Percentiles rank a stretch among this genome's conserved stretches.
Conservation (phyloP, 2,797 vertebrate species). For the Okamejei kenojei region DNA sequence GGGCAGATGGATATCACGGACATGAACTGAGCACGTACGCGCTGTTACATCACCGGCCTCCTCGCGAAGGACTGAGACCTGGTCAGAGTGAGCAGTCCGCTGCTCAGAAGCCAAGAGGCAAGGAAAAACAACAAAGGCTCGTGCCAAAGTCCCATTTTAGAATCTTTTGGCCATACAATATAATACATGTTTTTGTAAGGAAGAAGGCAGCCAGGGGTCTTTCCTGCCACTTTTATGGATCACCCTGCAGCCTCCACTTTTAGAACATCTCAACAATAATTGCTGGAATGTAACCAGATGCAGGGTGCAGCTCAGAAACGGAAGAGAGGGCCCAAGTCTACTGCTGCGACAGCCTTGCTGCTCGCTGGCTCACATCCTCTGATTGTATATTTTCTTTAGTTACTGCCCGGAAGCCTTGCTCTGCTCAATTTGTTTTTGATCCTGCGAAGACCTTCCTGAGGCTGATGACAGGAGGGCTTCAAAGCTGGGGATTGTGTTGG, state of each 20-base stretch:
- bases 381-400: constrained; percentile 74
- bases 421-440: constrained; percentile 68
- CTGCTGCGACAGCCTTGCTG: constrained; percentile 60
- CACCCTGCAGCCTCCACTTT: constrained; percentile 62
- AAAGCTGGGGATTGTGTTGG: constrained; percentile 61
- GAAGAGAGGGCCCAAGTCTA: constrained; percentile 60
- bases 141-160: constrained; percentile 29
- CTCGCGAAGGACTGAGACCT: background rate
- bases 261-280: constrained; percentile 54
- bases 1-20: background rate
- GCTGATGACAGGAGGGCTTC: constrained; percentile 63
- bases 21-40: background rate
- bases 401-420: constrained; percentile 68
- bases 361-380: constrained; percentile 66
- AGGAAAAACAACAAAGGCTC: background rate
- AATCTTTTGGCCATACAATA: constrained; percentile 51
- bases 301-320: constrained; percentile 55
- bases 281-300: constrained; percentile 67
- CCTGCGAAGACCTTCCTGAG: constrained; percentile 62
- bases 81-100: background rate
- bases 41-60: background rate
- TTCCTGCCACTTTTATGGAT: constrained; percentile 75
- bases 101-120: background rate
- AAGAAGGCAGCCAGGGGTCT: constrained; percentile 78
- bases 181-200: constrained; percentile 73